Evolutionary conservation across 1,140 invertebrate genomes (phyloP), one percentile per base, ranked within the genome.

Genomic region (Colletes latitarsis): DNA sequence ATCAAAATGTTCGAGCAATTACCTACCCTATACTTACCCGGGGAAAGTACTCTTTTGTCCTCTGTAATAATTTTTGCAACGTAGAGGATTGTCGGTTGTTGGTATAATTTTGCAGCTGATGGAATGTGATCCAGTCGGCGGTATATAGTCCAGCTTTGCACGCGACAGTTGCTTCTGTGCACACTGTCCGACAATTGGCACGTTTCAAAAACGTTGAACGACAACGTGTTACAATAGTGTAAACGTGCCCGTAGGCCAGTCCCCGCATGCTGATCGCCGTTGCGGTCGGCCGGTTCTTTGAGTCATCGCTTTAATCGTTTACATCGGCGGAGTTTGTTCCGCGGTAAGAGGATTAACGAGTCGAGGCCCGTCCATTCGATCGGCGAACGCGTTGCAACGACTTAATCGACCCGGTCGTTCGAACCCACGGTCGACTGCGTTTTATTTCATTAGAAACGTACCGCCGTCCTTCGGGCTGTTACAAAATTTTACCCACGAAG

Each of bases 281-380:
- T 41, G 21, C 60, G 60, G 63, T 19, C 75, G 67, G 75, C 69
- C 88, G 67, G 17, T 77, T 21, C 46, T 71, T 69, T 62, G 57
- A 58, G 77, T 63, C 77, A 64, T 72, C 46, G 60, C 46, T 62
- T 58, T 46, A 64, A 57, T 72, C 70, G 77, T 79, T 49, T 64
- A 78, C 76, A 78, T 19, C 67, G 69, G 4, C 10, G 49, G 12
- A 74, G 60, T 66, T 73, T 71, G 76, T 71, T 72, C 57, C 14
- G 68, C 57, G 77, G 70, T 66, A 58, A 79, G 52, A 49, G 60
- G 70, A 74, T 74, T 64, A 79, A 64, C 70, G 52, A 46, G 69
- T 43, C 6, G 30, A 10, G 6, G 63, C 55, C 73, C n/a, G 76
- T 43, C 15, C 58, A 21, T 66, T 73, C 57, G 70, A 67, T 74